Percentiles rank a stretch among this genome's conserved stretches.
Conservation (phyloP, 2,797 vertebrate species). For the Perdix hodgsoniae region DNA sequence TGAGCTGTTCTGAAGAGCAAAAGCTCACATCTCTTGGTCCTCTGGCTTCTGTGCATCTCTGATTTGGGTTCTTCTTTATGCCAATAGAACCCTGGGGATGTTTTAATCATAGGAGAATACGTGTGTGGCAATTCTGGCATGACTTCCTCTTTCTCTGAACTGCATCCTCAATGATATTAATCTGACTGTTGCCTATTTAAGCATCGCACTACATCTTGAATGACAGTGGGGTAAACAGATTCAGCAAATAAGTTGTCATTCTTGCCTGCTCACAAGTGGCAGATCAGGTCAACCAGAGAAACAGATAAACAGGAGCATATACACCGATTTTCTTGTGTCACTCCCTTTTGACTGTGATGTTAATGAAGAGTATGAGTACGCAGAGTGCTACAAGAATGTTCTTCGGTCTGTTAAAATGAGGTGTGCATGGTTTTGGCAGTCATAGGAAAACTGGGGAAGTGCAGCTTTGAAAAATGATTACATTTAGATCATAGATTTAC, state of each 20-base stretch:
- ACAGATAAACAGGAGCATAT: background rate
- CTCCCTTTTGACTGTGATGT: background rate
- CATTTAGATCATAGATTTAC: background rate
- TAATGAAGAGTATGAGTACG: background rate
- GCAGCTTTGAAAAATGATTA: background rate
- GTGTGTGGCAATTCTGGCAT: background rate
- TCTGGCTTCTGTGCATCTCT: background rate
- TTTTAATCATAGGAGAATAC: constrained; percentile 25
- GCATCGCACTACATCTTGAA: background rate
- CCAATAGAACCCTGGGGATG: background rate
- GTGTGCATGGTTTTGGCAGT: background rate
- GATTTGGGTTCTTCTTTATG: background rate
- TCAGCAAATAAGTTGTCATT: constrained; percentile 21
- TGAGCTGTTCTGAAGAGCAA: constrained; percentile 32
- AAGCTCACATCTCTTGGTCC: background rate
- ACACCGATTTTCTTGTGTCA: background rate
- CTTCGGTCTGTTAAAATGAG: background rate
- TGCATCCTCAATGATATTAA: constrained; percentile 31
- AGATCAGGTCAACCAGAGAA: constrained; percentile 50
- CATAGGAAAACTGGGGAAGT: background rate
- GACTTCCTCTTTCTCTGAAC: constrained; percentile 4
- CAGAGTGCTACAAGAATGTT: background rate
- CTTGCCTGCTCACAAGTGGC: background rate
- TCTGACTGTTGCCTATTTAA: constrained; percentile 48
- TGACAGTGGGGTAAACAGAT: constrained; percentile 39